These are phyloP conservation scores for Corythornis cristatus DNA, from an alignment of 2,113 vertebrate species.

Conservation along the genomic window DNA sequence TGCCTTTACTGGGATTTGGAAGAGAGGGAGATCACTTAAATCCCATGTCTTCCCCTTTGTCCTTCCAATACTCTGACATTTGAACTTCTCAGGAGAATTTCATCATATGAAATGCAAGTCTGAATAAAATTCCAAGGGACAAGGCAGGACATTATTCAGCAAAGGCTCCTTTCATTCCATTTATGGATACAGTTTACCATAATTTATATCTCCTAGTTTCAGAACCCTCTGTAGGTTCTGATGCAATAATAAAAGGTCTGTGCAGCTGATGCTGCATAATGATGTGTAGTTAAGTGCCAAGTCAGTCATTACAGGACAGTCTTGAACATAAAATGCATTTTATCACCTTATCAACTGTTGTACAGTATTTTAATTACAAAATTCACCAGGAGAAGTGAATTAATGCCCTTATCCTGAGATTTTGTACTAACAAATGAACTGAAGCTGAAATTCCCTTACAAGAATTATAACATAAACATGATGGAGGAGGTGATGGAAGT, in stretches of 20 bases:
- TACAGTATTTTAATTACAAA: neutral
- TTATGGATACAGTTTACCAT: rapidly evolving
- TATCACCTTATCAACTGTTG: neutral
- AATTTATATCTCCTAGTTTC: neutral
- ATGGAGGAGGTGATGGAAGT: neutral
- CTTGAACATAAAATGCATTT: neutral
- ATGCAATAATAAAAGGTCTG: neutral
- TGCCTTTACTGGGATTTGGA: neutral
- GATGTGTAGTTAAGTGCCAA: neutral
- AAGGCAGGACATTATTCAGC: neutral
- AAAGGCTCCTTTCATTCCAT: neutral
- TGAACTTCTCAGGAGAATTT: neutral
- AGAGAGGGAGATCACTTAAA: neutral
- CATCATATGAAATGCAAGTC: neutral
- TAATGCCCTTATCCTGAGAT: neutral
- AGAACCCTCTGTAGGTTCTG: neutral
- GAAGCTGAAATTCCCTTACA: neutral
- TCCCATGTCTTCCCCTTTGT: neutral
- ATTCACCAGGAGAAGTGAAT: neutral
- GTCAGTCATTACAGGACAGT: neutral
- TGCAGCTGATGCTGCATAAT: neutral
- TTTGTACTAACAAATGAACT: neutral
- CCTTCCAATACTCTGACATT: neutral
- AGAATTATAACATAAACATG: neutral
- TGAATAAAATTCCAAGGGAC: neutral